Evolutionary conservation across 2,888 invertebrate species (phyloP), one percentile per base, ranked within the genome.

Genomic region (Cinara cedri): DNA sequence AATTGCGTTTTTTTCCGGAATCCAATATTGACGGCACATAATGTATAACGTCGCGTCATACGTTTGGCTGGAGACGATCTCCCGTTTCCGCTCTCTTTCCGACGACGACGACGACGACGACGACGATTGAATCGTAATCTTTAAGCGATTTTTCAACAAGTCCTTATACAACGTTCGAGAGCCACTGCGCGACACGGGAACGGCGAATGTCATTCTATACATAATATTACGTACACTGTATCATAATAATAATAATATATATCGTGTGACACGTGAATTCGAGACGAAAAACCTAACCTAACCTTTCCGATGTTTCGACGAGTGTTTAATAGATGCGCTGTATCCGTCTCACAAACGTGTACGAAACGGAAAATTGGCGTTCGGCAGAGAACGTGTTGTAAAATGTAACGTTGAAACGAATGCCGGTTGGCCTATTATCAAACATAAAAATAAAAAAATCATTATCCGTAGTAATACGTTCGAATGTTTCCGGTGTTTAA

Each of bases 11-110:
- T 24, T 34, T 10, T 26, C n/a, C 19, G 51, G 14, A 70, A 72
- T 71, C 44, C 71, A 44, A 71, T 71, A 71, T 57, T 13, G 13
- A 57, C n/a, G 71, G 54, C 13, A 51, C 42, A 46, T 10, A n/a
- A 42, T 42, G 10, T 14, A 10, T 71, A 21, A 57, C 42, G 26
- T n/a, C 71, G 6, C 34, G 34, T 34, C 34, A 34, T 34, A 34
- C 34, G 34, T 34, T 34, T 34, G n/a, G n/a, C 26, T 19, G 34
- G 51, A 44, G 34, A 70, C 54, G 19, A 70, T 70, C 51, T 34
- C 14, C 34, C 51, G 14, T 54, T 54, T 54, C 51, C 54, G 70
- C 51, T 54, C 34, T 1, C 14, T 1, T 70, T 42, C 54, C 34
- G 34, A 46, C 51, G 16, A 26, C 68, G 34, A 6, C 34, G 34